phyloP scores from a whole-genome alignment of 2,113 vertebrate genomes.

The Mesitornis unicolor region DNA sequence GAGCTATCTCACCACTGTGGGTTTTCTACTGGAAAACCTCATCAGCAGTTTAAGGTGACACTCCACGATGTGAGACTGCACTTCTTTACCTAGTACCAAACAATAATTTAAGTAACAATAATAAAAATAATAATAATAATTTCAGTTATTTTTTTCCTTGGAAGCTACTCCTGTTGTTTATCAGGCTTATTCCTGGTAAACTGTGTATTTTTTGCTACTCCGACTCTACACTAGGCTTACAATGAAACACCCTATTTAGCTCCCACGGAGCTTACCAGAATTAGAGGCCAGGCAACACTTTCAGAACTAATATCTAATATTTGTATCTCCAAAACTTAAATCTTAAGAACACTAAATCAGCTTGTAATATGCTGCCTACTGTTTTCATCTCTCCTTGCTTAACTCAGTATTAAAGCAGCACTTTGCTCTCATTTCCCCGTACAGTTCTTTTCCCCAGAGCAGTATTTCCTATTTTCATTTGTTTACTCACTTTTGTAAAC shows the following conservation, averaged over 20 bases:
- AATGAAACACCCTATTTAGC: background rate
- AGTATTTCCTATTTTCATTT: background rate
- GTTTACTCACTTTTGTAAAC: background rate
- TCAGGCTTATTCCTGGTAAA: background rate
- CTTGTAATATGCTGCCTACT: background rate
- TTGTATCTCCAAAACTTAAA: background rate
- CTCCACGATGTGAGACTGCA: background rate
- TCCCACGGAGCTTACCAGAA: background rate
- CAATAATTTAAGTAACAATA: background rate
- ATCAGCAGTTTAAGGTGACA: background rate
- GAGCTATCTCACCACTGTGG: background rate
- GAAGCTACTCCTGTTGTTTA: background rate
- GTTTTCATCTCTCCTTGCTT: background rate
- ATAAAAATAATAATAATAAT: background rate
- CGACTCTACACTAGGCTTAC: background rate
- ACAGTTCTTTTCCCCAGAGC: background rate
- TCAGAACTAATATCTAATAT: background rate
- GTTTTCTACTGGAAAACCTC: background rate
- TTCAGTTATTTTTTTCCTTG: background rate
- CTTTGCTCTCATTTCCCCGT: background rate
- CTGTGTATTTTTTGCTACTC: background rate
- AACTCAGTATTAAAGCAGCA: background rate
- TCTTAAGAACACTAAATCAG: background rate
- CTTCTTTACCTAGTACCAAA: background rate
- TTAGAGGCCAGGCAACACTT: background rate